Base-by-base conservation (phyloP, 2,797 vertebrate species). In the Neoniphon sammara region DNA sequence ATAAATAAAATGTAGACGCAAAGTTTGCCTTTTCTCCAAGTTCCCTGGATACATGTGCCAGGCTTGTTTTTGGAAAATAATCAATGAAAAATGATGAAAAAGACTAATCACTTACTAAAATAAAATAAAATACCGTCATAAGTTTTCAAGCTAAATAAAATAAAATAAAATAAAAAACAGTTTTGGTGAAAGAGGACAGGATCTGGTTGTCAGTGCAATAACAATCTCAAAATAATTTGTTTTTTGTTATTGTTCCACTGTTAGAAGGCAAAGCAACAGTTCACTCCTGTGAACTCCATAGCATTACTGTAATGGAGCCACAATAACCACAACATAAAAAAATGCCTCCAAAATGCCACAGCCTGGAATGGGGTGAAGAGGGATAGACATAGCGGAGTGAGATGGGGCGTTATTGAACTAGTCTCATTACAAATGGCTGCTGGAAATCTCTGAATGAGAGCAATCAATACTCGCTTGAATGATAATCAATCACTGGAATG, bases 231-330 rank as follows among this genome's bases (percentile, higher is more conserved):
- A n/a, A 9, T 42, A 42, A 42, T 42, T 1, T 50, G 47, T 50
- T 4, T 7, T 59, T 7, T 30, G 47, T 66, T 63, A 7, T 34
- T 54, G 20, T 49, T 59, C 2, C 50, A 52, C 9, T n/a, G n/a
- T n/a, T n/a, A n/a, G 59, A 62, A 15, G 20, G 15, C 12, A 5
- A 7, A 57, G 55, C 34, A 70, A 57, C 31, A 34, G 31, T 7
- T 5, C 4, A 34, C 4, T 4, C 4, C 31, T 34, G 31, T 34
- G 31, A 34, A 34, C 31, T 5, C 31, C 8, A 21, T 25, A 25
- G 52, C 2, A 8, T 23, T 94, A 90, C 93, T 94, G 94, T 95
- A 94, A 86, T 91, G 91, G 92, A 85, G 82, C 84, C 59, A 23
- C 31, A 21, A 27, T 8, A n/a, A 27, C 31, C n/a, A 42, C 31